A percentile compares a stretch with the other conserved stretches of the same genome.
Evolutionary conservation across 2,113 vertebrate genomes (phyloP).

Genomic region (Thamnaconus septentrionalis): DNA sequence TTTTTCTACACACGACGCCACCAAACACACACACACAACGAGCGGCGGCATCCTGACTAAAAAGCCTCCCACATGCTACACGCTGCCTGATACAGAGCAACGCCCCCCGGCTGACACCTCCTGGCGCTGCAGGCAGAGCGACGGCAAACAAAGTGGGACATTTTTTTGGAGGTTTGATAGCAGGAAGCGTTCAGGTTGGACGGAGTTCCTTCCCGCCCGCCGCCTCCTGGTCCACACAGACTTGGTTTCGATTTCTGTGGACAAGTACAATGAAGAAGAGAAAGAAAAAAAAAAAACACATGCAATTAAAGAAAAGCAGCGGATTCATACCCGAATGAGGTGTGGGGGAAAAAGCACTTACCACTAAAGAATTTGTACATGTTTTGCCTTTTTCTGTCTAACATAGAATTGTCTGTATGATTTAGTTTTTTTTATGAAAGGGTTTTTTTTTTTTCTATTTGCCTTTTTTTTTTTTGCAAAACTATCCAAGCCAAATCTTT

Average conservation of each 20-base stretch:
- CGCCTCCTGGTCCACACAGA: slow-evolving; percentile 13
- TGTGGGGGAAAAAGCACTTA: slow-evolving; percentile 54
- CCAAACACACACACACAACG: too few relatives aligned
- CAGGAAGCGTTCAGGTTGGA: slow-evolving; percentile 26
- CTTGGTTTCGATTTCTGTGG: slow-evolving; percentile 36
- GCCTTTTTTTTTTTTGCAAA: slow-evolving; percentile 38
- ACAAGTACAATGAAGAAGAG: slow-evolving; percentile 26
- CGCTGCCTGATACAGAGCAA: slow-evolving; percentile 28
- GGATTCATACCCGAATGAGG: slow-evolving; percentile 23
- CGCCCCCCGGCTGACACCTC: slow-evolving; percentile 36
- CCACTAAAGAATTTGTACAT: slow-evolving; percentile 26
- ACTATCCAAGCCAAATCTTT: slow-evolving; percentile 62
- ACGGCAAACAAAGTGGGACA: slow-evolving; percentile 29
- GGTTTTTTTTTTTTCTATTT: slow-evolving; percentile 22
- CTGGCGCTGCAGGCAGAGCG: slow-evolving; percentile 44
- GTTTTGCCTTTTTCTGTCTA: slow-evolving; percentile 32
- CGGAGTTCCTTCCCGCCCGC: neutral
- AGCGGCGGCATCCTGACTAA: too few relatives aligned
- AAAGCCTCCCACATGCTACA: slow-evolving; percentile 18
- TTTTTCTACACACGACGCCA: too few relatives aligned
- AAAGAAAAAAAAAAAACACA: slow-evolving; percentile 25
- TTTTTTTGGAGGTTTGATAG: slow-evolving; percentile 31
- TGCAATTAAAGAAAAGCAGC: too few relatives aligned
- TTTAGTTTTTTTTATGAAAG: slow-evolving; percentile 9
- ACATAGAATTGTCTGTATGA: slow-evolving; percentile 26